A percentile compares a stretch with the other conserved stretches of the same genome.
Evolutionary conservation across 2,888 invertebrate genomes (phyloP).

Genomic region (Lasioglossum figueresi): DNA sequence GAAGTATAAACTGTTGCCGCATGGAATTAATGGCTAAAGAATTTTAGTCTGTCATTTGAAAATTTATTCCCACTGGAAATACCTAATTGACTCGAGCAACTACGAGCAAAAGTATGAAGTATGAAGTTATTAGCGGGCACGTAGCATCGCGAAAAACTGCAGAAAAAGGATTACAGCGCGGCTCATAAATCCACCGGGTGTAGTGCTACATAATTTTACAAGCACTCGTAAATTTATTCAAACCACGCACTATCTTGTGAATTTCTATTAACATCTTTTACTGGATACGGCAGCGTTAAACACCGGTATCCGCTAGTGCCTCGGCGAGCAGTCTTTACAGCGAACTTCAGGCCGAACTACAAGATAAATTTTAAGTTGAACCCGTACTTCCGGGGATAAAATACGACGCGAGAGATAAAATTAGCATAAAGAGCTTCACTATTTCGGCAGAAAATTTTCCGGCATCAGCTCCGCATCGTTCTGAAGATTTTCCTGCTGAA

Average conservation of each 20-base stretch:
- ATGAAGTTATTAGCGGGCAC: conserved; percentile 1
- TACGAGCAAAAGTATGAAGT: not conserved
- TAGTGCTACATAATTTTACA: not conserved
- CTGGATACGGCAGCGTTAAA: not conserved
- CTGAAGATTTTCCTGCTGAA: not conserved
- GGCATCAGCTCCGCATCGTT: not conserved
- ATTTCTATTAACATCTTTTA: conserved; percentile 33
- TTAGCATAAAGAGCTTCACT: not conserved
- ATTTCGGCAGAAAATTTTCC: conserved; percentile 12
- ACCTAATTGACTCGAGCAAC: not conserved
- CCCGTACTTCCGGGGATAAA: conserved; percentile 2
- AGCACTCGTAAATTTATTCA: conserved; percentile 8
- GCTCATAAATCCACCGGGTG: not conserved
- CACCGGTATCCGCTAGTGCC: not conserved
- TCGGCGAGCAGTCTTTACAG: not conserved
- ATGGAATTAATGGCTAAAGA: not conserved
- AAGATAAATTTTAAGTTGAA: conserved; percentile 14
- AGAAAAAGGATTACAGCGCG: not conserved
- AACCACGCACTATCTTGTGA: conserved; percentile 14
- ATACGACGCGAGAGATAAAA: conserved; percentile 9
- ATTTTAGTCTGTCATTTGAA: not conserved
- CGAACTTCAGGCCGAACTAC: not conserved
- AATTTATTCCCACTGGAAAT: not conserved
- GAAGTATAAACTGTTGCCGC: not conserved
- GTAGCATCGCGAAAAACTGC: not conserved